Evolutionary conservation across 2,888 invertebrate genomes (phyloP).

Genomic region (Epinotia brunnichana): DNA sequence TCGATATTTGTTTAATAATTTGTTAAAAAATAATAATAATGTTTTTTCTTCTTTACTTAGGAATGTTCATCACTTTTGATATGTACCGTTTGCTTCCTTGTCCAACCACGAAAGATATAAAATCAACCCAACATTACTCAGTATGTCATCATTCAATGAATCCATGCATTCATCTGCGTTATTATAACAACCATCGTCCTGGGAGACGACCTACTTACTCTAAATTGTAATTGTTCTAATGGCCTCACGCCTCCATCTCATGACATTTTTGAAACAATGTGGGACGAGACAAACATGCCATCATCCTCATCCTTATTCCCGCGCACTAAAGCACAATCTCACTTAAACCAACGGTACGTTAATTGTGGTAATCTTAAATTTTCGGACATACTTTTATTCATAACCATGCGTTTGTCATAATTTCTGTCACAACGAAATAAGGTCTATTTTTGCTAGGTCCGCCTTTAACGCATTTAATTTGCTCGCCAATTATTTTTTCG

Average conservation of each 20-base stretch:
- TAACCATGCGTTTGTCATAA: neutral
- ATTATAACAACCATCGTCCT: conserved; percentile 58
- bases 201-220: conserved; percentile 63
- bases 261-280: conserved; percentile 49
- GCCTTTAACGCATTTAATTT: conserved; percentile 30
- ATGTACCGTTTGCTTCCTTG: neutral
- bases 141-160: conserved; percentile 21
- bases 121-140: neutral
- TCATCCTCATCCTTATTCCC: conserved; percentile 26
- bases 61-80: neutral
- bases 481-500: conserved; percentile 34
- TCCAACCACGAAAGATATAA: conserved; percentile 21
- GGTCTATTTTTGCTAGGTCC: neutral
- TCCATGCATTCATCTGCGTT: conserved; percentile 46
- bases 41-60: no score
- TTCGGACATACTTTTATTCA: conserved; percentile 11
- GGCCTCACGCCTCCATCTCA: conserved; percentile 49
- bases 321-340: conserved; percentile 12
- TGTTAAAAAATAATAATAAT: no score
- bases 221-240: conserved; percentile 65
- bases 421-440: neutral
- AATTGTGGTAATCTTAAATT: conserved; percentile 1
- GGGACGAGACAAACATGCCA: conserved; percentile 49
- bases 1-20: no score
- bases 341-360: neutral